phyloP scores from a whole-genome alignment of 2,797 vertebrate genomes.

The Gymnothorax reevesii region DNA sequence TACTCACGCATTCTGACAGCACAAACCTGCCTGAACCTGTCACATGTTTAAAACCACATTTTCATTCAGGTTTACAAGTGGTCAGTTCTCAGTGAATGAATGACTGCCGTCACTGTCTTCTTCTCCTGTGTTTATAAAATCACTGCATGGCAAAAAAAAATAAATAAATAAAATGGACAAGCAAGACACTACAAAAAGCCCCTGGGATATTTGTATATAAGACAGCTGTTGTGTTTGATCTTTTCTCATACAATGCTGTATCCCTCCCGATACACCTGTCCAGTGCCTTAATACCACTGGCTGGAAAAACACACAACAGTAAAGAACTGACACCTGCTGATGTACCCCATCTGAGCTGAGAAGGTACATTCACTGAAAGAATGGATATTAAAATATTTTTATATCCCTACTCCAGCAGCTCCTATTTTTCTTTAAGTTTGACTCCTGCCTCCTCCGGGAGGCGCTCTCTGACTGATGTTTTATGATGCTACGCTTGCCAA shows the following conservation, averaged over 20 bases:
- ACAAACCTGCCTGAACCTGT: neutral
- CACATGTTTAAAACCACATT: neutral
- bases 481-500: neutral
- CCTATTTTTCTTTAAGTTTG: neutral
- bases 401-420: neutral
- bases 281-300: neutral
- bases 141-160: neutral
- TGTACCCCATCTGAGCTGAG: neutral
- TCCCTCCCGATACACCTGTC: neutral
- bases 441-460: neutral
- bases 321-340: neutral
- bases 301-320: neutral
- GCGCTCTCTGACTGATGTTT: neutral
- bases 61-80: neutral
- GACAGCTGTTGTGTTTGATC: neutral
- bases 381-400: neutral
- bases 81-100: neutral
- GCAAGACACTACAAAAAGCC: neutral
- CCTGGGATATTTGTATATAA: neutral
- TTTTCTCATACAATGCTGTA: too few species aligned
- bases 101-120: neutral
- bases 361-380: neutral
- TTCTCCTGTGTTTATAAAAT: neutral
- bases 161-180: too few species aligned
- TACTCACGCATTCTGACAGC: neutral